phyloP scores from a whole-genome alignment of 2,888 invertebrate species.

The Iselma pallidipennis region DNA sequence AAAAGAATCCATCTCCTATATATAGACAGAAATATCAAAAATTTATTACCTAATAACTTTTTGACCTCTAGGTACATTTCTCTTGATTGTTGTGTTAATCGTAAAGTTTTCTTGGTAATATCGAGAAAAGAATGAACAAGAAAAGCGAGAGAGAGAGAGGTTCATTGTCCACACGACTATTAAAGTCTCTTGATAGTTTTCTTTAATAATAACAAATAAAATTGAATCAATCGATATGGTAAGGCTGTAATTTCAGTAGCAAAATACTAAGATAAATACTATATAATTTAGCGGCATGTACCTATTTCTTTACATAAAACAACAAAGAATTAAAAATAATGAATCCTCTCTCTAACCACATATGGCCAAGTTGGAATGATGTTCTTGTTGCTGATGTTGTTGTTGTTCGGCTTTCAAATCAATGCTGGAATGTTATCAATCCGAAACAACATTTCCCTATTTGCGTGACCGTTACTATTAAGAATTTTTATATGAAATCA shows the following conservation, averaged over 20 bases:
- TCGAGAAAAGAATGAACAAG: too few species aligned
- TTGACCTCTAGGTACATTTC: not conserved
- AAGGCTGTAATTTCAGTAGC: not conserved
- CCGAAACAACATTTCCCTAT: not conserved
- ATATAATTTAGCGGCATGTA: not conserved
- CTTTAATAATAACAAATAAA: too few species aligned
- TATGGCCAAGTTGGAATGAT: not conserved
- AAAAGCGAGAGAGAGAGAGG: too few species aligned
- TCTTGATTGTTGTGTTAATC: not conserved
- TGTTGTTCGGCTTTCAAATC: not conserved
- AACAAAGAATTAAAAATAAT: not conserved
- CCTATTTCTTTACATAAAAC: not conserved
- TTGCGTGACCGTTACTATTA: not conserved
- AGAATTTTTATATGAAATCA: too few species aligned
- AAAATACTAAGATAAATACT: not conserved
- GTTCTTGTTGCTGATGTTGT: not conserved
- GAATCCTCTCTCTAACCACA: not conserved
- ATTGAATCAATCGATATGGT: not conserved
- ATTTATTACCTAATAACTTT: not conserved
- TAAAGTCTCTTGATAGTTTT: too few species aligned
- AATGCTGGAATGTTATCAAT: not conserved
- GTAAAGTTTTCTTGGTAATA: not conserved
- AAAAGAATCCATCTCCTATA: not conserved
- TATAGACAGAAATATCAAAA: not conserved
- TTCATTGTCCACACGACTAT: not conserved